Base-by-base conservation (phyloP, 2,113 vertebrate genomes). In the Cacatua alba region DNA sequence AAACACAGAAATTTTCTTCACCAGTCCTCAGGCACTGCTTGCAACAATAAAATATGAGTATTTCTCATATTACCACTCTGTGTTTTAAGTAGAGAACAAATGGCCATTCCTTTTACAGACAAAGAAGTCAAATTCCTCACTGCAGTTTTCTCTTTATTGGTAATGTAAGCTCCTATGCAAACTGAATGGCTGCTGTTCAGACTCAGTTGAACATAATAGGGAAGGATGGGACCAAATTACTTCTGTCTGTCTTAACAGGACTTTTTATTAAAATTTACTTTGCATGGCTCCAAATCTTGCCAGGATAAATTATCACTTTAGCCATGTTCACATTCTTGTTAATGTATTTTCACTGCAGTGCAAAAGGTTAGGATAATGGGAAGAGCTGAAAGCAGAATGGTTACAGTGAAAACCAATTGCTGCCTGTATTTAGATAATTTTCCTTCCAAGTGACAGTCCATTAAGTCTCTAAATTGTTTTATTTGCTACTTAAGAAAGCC, bases 401-500 rank as follows among this genome's bases (percentile, higher is more conserved):
- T 80, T 88, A 83, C 79, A 33, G 39, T 64, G 88, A 88, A 60
- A 81, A 82, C 51, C 43, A 68, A 48, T 52, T 80, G 63, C 87
- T 89, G 76, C 46, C 76, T 65, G 20, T 41, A 88, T 82, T 75
- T 74, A 78, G 60, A 90, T 48, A 90, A 83, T 90, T 91, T 95
- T 86, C 37, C 49, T 93, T 87, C 41, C 39, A 43, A 86, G 64
- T 95, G 68, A 90, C 63, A 95, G 92, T 48, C 75, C 85, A 93
- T 97, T 96, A 94, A 93, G 89, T 51, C 41, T 75, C 63, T 92
- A 84, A 96, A 94, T 86, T 92, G 70, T 95, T 96, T 94, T 93
- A 93, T 93, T 96, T 97, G 48, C 62, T 67, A 81, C 43, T 95
- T 67, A 51, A 80, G 62, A 88, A 93, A 62, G 41, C 57, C 48